Evolutionary conservation across 2,113 vertebrate species (phyloP), one percentile per base, ranked within the genome.

Genomic region (Mirounga angustirostris): DNA sequence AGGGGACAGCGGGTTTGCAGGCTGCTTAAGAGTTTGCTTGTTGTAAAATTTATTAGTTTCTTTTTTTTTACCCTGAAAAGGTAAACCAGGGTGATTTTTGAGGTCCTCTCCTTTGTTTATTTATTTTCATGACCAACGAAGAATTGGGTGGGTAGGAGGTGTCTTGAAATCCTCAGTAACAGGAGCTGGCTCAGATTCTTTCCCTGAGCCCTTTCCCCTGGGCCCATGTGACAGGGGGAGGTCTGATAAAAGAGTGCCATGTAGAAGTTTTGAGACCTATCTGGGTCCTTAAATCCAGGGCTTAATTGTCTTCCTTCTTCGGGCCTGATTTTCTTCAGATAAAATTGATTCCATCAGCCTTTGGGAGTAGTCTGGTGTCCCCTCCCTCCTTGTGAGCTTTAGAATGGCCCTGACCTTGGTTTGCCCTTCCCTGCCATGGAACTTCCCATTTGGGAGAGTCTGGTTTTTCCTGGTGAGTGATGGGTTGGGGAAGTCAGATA

Each of bases 1-100:
- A 10, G 94, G 97, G 96, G 91, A 98, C 96, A 94, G 87, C 46
- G 14, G 79, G 74, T 73, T 5, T 94, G 65, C 88, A 84, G 74
- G 88, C 63, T 28, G 82, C 40, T 91, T 52, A 76, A n/a, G 18
- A 71, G 36, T 76, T 46, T 6, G 18, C 43, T 19, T 50, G 50
- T 36, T 40, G 30, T 54, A 24, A 46, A 87, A 30, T 84, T 82
- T 79, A 90, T 88, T 91, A 91, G 40, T 84, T 78, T 33, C 80
- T 84, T 79, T 40, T 50, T 96, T 88, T 89, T 78, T 22, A 71
- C 76, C 18, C 7, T 3, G 76, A 28, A 67, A 86, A 87, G 58
- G 24, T 73, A 95, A 95, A 58, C 30, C 54, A n/a, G n/a, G 56
- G 79, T 74, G 1, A 40, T 69, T 93, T 96, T 85, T 50, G 76